Evolutionary conservation across 23 tunicate species (phyloP), one percentile per base, ranked within the genome.

Genomic region (Diplosoma virens): DNA sequence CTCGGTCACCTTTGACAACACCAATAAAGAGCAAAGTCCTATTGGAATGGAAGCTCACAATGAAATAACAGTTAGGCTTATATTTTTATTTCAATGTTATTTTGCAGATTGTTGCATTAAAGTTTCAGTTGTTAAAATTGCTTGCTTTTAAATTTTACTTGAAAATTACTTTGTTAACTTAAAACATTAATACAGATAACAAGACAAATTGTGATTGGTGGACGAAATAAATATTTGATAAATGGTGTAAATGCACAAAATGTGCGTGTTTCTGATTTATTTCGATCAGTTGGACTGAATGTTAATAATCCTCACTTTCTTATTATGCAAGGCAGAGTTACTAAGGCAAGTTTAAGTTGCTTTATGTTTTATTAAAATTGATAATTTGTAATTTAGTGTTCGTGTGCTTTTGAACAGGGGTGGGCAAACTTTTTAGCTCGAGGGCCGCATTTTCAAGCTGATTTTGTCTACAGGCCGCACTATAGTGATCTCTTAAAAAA

Each of bases 191-290:
- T 71, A 18, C 75, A 86, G 92, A 79, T 93, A 1, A 93, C 98
- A 4, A 58, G 98, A 52, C 98, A 93, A 58, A 87, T 93, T 67
- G 94, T 86, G 47, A 87, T 93, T 45, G 94, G 94, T 35, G 98
- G 98, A 2, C 37, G 86, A 63, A 93, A 93, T 66, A 93, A 93
- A 46, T 93, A 93, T 58, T 30, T 93, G 30, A 87, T 93, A 26
- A 93, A 93, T 76, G 98, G 98, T 14, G 94, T 93, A 47, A 86
- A 93, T 64, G 98, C 98, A 5, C 98, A 93, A 48, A 93, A 93
- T 59, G 37, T 77, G 0, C 58, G 98, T 53, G 98, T 93, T 31
- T 79, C 98, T 29, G 98, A 93, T 74, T 64, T 93, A 33, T 93
- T 93, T 55, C 89, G 94, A 20, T 79, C 89, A 0, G 94, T 93